A percentile compares a stretch with the other conserved stretches of the same genome.
phyloP scores from a whole-genome alignment of 2,888 invertebrate genomes.

The Cistogaster globosa region DNA sequence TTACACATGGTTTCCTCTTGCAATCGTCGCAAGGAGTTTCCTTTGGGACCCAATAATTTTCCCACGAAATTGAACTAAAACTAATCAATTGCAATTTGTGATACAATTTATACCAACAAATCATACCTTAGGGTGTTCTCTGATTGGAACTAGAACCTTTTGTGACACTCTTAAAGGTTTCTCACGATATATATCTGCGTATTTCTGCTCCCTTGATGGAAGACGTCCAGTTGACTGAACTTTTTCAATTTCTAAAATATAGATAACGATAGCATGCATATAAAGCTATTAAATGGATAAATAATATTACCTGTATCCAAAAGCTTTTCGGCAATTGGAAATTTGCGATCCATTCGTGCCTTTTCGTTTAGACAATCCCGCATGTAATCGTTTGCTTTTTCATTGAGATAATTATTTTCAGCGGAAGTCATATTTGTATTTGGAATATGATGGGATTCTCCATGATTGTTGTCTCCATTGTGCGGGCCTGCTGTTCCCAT shows the following conservation, averaged over 20 bases:
- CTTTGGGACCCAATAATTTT: conserved; percentile 96
- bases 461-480: conserved; percentile 79
- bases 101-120: not conserved
- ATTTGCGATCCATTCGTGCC: conserved; percentile 87
- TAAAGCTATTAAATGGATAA: not conserved
- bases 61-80: conserved; percentile 95
- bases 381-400: conserved; percentile 91
- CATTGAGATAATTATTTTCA: conserved; percentile 84
- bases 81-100: not conserved
- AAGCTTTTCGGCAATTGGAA: conserved; percentile 88
- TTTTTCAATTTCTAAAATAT: conserved; percentile 87
- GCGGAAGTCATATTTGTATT: conserved; percentile 63
- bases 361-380: conserved; percentile 89
- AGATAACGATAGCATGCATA: conserved; percentile 7
- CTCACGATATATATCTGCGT: conserved; percentile 89
- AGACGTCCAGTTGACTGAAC: conserved; percentile 88
- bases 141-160: conserved; percentile 81
- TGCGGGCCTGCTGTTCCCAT: conserved; percentile 76
- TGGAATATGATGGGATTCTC: conserved; percentile 79
- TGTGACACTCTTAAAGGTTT: conserved; percentile 81
- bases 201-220: conserved; percentile 87
- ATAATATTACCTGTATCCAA: conserved; percentile 87
- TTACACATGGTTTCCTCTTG: conserved; percentile 98
- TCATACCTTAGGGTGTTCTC: conserved; percentile 83
- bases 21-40: conserved; percentile 94